Evolutionary conservation across 2,888 invertebrate genomes (phyloP).

Genomic region (Drosophila ezoana): DNA sequence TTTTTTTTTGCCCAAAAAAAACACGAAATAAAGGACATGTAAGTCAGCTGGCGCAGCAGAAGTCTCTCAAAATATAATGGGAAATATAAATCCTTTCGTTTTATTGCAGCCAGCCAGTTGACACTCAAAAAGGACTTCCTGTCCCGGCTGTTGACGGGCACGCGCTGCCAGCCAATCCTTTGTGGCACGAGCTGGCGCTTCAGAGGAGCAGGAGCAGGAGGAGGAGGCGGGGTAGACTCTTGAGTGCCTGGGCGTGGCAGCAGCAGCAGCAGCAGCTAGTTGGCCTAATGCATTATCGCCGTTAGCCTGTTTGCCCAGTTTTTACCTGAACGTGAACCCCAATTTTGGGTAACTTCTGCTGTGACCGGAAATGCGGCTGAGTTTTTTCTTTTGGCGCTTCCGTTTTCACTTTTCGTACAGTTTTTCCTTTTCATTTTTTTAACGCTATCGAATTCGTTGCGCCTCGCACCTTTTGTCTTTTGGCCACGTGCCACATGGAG

Average conservation of each 20-base stretch:
- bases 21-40: conserved; percentile 17
- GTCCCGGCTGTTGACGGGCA: conserved; percentile 54
- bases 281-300: conserved; percentile 28
- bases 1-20: conserved; percentile 54
- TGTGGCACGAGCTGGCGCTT: conserved; percentile 53
- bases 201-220: neutral
- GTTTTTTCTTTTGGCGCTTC: conserved; percentile 61
- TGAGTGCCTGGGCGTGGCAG: neutral
- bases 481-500: conserved; percentile 67
- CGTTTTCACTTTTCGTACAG: conserved; percentile 73
- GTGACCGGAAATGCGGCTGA: conserved; percentile 64
- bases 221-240: too few relatives aligned
- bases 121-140: conserved; percentile 63
- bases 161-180: conserved; percentile 59
- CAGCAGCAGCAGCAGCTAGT: too few relatives aligned
- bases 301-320: conserved; percentile 49
- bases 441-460: conserved; percentile 71
- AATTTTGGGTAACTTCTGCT: conserved; percentile 36
- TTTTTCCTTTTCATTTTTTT: conserved; percentile 48
- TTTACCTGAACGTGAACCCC: conserved; percentile 35
- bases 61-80: conserved; percentile 68
- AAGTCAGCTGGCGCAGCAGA: conserved; percentile 69
- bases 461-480: conserved; percentile 71
- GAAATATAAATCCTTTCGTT: conserved; percentile 82
- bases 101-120: conserved; percentile 60